Evolutionary conservation across 1,140 invertebrate species (phyloP), one percentile per base, ranked within the genome.

Genomic region (Pseudomyrmex flavicornis): DNA sequence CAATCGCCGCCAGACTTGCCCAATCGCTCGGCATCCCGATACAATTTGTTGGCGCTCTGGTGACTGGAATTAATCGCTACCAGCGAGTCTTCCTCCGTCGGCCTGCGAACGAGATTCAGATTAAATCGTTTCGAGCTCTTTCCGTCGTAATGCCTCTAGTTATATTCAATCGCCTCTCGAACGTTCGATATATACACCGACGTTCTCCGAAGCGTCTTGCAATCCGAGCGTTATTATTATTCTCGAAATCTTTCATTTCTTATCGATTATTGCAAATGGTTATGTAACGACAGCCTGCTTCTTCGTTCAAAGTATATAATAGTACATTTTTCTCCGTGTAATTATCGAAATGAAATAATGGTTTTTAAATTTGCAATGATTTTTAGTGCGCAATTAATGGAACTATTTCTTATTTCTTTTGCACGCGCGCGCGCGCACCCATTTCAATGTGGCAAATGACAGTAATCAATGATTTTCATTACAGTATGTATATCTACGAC

Each of bases 1-100:
- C 94, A 94, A 85, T 93, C 88, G 76, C 89, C 91, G 22, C 91
- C 91, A 86, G 89, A 90, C 86, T 85, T 92, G 44, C 94, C 93
- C 83, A 92, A 83, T 90, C 85, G 83, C 86, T 94, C 94, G 52
- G 93, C 94, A 84, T 93, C 91, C 76, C 89, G 90, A 91, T 94
- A 93, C 87, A 92, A 88, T 90, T 92, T 90, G 82, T 92, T 84
- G 89, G 91, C 82, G 89, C 77, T 90, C 66, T 83, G 85, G 69
- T 87, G 86, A 86, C 75, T 91, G 62, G 89, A 91, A 87, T 91
- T 90, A 92, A 86, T 87, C 73, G 80, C 59, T 58, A 84, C 88
- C 48, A 89, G 84, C 83, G 89, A 90, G 20, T 94, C 93, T 85
- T 94, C 93, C 85, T 93, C 93, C n/a, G 93, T 93, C 2, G 94